phyloP scores from a whole-genome alignment of 2,113 vertebrate genomes.

The Egretta garzetta region DNA sequence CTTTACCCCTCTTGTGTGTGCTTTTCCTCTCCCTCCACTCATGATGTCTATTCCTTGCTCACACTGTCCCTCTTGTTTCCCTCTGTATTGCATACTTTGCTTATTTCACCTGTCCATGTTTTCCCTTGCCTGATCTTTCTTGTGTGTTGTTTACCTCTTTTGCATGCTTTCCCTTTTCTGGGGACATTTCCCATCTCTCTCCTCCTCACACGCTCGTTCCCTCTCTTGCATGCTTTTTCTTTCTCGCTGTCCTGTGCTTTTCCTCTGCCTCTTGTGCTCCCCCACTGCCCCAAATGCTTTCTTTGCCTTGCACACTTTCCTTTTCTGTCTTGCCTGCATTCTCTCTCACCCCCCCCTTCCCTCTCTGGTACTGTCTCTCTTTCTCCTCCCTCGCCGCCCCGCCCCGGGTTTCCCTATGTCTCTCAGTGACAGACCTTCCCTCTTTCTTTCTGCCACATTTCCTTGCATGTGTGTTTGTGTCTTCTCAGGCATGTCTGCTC shows the following conservation, averaged over 20 bases:
- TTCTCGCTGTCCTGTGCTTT: background rate
- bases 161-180: background rate
- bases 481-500: background rate
- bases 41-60: background rate
- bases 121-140: background rate
- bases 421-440: background rate
- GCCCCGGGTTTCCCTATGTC: background rate
- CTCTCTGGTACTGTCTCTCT: background rate
- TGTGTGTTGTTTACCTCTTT: background rate
- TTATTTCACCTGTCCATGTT: background rate
- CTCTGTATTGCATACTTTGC: background rate
- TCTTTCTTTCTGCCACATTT: background rate
- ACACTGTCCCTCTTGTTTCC: background rate
- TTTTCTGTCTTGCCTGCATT: background rate
- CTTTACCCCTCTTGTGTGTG: background rate
- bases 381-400: background rate
- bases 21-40: background rate
- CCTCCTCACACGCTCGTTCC: too few species aligned
- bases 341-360: background rate
- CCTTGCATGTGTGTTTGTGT: background rate
- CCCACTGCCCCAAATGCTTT: background rate
- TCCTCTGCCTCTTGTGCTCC: background rate
- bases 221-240: background rate
- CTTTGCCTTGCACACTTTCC: background rate
- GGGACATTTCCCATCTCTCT: background rate